Evolutionary conservation across 2,888 invertebrate genomes (phyloP), one percentile per base, ranked within the genome.

Genomic region (Leptinotarsa peninsularis): DNA sequence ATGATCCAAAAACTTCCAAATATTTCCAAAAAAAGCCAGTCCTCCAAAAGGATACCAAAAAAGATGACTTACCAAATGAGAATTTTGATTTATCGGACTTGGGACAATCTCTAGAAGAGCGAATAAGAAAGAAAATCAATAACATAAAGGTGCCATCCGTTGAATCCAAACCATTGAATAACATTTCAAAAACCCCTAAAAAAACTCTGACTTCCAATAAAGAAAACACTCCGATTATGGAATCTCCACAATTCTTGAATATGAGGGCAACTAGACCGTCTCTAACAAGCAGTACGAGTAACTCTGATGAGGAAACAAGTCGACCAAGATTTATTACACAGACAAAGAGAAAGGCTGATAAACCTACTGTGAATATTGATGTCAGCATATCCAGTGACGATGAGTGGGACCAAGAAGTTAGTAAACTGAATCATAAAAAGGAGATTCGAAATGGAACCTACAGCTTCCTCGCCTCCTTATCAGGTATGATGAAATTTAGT

Each of bases 401-500:
- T 18, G 79, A 82, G 27, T 83, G 80, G 78, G 78, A 82, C 68
- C 75, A 77, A 49, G 75, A 80, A 74, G 75, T 81, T 67, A 75
- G 72, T 18, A 81, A 75, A 76, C 78, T 80, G 73, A 69, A 75
- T 67, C 76, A 75, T 50, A 80, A 76, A 67, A 77, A 56, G 17
- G 70, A 76, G 60, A 66, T 72, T n/a, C 70, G 67, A 76, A 73
- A 71, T 69, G 87, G 84, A 75, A 87, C 88, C 67, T 86, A 90
- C 13, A 89, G 88, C 80, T 91, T 92, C 83, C 84, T 92, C 75
- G 90, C 89, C 68, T 92, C 92, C 66, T 86, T 92, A 77, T 90
- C 91, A 84, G 90, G 91, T 91, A 87, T 77, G 72, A 56, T 49
- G 5, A 70, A 56, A 10, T 50, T 72, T 74, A 27, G n/a, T 52